Conservation (phyloP, 37 sponge, comb jelly and placozoan species). For the Crambe crambe region DNA sequence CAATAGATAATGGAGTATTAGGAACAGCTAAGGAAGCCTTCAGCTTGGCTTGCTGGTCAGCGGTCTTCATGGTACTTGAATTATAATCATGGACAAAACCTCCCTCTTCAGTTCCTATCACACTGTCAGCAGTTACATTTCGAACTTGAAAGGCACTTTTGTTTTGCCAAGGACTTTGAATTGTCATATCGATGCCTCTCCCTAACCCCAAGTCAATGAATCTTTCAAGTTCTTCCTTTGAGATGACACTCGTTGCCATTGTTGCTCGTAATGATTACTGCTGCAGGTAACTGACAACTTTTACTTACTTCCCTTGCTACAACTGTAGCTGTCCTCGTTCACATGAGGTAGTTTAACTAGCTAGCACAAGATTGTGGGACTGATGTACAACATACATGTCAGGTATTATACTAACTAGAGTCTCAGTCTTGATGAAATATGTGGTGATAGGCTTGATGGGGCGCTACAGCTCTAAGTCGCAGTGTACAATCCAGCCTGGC, state of each 20-base stretch:
- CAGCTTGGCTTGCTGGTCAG: slow-evolving; percentile 12
- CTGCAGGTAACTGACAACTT: no score
- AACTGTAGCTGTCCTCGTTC: no score
- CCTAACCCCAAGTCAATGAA: slow-evolving; percentile 41
- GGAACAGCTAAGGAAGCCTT: slow-evolving; percentile 24
- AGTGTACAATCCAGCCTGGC: no score
- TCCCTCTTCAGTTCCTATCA: slow-evolving; percentile 64
- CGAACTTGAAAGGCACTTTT: slow-evolving; percentile 50
- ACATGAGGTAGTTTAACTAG: no score
- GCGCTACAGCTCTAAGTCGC: no score
- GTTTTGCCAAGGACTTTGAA: slow-evolving; percentile 25
- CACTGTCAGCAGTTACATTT: not conserved
- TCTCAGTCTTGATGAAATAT: no score
- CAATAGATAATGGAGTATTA: slow-evolving; percentile 20
- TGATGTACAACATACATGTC: no score
- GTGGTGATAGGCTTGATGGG: no score
- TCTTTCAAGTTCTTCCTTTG: not conserved
- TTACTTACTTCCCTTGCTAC: no score
- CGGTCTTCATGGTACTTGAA: slow-evolving; percentile 2
- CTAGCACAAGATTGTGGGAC: no score
- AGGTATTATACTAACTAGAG: no score
- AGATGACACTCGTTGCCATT: not conserved
- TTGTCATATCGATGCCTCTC: slow-evolving; percentile 32
- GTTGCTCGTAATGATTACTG: no score
- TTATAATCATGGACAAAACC: slow-evolving; percentile 50